Conservation (phyloP, 1,140 invertebrate species). For the Apis laboriosa region DNA sequence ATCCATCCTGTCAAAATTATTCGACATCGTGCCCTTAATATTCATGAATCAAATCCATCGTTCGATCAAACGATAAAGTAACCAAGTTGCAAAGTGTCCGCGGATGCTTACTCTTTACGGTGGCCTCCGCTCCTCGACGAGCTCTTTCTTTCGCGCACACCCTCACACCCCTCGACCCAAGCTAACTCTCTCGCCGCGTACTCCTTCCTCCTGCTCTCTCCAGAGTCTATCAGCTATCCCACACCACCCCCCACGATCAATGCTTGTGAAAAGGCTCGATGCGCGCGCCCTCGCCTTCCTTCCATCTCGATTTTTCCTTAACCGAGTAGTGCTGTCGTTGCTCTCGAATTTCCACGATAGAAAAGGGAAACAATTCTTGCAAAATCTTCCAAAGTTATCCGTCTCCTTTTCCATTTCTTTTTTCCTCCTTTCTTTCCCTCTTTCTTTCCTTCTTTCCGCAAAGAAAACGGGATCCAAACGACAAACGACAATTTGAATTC, state of each 20-base stretch:
- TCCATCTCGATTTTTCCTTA: conserved; percentile 32
- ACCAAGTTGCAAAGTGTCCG: conserved; percentile 20
- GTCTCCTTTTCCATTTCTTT: no score
- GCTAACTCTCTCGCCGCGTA: conserved; percentile 57
- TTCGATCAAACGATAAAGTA: conserved; percentile 19
- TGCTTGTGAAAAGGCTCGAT: conserved; percentile 77
- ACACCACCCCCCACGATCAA: conserved; percentile 73
- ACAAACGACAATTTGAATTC: neutral
- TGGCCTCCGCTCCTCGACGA: conserved; percentile 24
- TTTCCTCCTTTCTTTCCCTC: no score
- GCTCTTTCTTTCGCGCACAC: conserved; percentile 44
- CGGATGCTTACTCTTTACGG: conserved; percentile 55
- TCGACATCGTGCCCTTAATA: neutral
- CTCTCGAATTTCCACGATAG: no score
- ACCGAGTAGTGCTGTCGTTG: neutral
- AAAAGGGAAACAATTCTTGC: no score
- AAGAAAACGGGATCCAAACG: neutral
- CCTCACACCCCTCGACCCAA: conserved; percentile 35
- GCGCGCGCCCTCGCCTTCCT: conserved; percentile 73
- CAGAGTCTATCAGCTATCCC: conserved; percentile 57
- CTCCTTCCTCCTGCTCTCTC: conserved; percentile 54
- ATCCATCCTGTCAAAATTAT: neutral
- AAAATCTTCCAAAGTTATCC: no score
- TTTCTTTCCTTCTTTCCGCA: no score
- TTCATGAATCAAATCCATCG: conserved; percentile 6